Percentiles rank a stretch among this genome's conserved stretches.
Evolutionary conservation across 2,113 vertebrate genomes (phyloP).

Genomic region (Perca flavescens): DNA sequence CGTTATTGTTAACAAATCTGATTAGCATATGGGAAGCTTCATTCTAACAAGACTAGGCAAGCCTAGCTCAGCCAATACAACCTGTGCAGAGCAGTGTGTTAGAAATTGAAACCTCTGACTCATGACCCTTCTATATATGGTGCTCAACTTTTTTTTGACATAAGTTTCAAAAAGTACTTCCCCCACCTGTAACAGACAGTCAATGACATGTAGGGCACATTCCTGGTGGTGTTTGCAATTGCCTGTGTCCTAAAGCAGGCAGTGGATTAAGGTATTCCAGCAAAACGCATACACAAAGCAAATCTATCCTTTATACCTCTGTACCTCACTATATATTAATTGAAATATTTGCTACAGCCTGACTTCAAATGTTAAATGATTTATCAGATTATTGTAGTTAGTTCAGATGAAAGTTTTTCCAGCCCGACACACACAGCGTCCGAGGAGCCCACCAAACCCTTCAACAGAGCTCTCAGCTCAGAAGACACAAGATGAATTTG

Average conservation of each 20-base stretch:
- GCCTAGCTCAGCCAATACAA: background rate
- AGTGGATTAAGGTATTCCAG: background rate
- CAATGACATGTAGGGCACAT: conserved; percentile 4
- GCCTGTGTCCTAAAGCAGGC: background rate
- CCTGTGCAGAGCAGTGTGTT: background rate
- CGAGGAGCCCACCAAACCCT: background rate
- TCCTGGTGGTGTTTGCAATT: conserved; percentile 4
- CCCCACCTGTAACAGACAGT: background rate
- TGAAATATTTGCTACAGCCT: background rate
- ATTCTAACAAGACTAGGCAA: conserved; percentile 27
- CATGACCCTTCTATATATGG: conserved; percentile 8
- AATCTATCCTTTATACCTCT: background rate
- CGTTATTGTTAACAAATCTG: conserved; percentile 37
- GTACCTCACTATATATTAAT: background rate
- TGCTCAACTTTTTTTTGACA: conserved; percentile 11
- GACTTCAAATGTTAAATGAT: background rate
- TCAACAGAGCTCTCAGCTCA: background rate
- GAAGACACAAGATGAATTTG: conserved; percentile 5
- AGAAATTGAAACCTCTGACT: conserved; percentile 38
- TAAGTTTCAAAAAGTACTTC: background rate
- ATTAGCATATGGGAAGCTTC: conserved; percentile 43
- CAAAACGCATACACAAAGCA: background rate
- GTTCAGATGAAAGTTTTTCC: background rate
- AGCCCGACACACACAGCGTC: background rate
- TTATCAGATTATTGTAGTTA: background rate